phyloP scores from a whole-genome alignment of 2,888 invertebrate genomes.

The Polyploca ridens region DNA sequence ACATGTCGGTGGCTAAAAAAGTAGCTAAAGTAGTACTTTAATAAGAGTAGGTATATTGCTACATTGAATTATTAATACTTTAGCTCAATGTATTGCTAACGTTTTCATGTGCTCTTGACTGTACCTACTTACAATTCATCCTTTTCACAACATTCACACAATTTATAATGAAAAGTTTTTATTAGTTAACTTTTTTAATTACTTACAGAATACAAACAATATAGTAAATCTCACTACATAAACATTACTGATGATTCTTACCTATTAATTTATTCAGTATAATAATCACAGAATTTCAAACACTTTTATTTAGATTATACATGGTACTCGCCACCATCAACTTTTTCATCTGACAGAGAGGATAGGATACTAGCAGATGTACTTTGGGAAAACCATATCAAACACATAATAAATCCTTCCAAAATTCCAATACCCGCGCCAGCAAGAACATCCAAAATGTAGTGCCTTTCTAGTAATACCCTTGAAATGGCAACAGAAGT shows the following conservation, averaged over 20 bases:
- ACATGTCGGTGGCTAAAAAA: too few species aligned
- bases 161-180: too few species aligned
- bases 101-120: too few species aligned
- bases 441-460: slow-evolving; percentile 92
- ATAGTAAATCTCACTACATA: slow-evolving; percentile 13
- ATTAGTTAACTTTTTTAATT: not conserved
- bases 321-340: slow-evolving; percentile 88
- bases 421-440: slow-evolving; percentile 90
- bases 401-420: slow-evolving; percentile 86
- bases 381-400: slow-evolving; percentile 89
- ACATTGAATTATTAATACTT: too few species aligned
- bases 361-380: slow-evolving; percentile 85
- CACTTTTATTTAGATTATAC: slow-evolving; percentile 68
- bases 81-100: too few species aligned
- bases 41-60: too few species aligned
- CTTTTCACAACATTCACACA: not conserved
- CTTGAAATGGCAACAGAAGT: slow-evolving; percentile 90
- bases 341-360: slow-evolving; percentile 87
- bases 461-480: slow-evolving; percentile 93
- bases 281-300: slow-evolving; percentile 32
- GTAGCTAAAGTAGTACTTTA: too few species aligned
- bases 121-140: too few species aligned
- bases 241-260: not conserved
- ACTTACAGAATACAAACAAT: slow-evolving; percentile 25
- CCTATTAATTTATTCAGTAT: not conserved